Evolutionary conservation across 2,113 vertebrate species (phyloP), one percentile per base, ranked within the genome.

Genomic region (Sclerurus mexicanus): DNA sequence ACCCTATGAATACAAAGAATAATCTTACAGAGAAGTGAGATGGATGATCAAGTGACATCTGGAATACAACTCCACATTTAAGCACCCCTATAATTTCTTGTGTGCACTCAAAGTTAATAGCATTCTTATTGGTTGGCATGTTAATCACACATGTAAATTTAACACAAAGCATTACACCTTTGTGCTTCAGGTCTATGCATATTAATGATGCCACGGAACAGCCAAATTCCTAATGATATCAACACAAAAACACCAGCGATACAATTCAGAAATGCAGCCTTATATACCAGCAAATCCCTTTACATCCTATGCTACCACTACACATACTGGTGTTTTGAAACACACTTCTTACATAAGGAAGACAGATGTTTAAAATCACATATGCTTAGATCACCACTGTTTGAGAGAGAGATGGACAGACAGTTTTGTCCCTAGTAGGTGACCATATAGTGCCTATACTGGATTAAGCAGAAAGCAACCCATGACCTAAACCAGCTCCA

Each of bases 391-490:
- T 59, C 21, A 52, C 17, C 5, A 9, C 9, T 30, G 24, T 46
- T 39, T 59, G 63, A 85, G 33, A 74, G 46, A 68, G 4, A 47
- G 6, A 47, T 7, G 33, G 27, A 59, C 2, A 19, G 23, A 33
- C 4, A 77, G 5, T 71, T 91, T 85, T 84, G 12, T 49, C 28
- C 31, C 25, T 74, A 30, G 3, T 6, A 55, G 5, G 4, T 59
- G 42, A 62, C 55, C 3, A 6, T 49, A 35, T 14, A 37, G 6
- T 58, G 11, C 0, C 0, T 59, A 42, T 63, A 39, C 4, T 35
- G 23, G 31, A 37, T 74, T 59, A 78, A 85, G 58, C 3, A 69
- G 87, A 82, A 89, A 85, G 13, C 35, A 89, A n/a, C 4, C 5
- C 30, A n/a, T 18, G 12, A 81, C 33, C 9, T 81, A 59, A 25